Evolutionary conservation across 2,888 invertebrate genomes (phyloP).

Genomic region (Drosophila yooni): DNA sequence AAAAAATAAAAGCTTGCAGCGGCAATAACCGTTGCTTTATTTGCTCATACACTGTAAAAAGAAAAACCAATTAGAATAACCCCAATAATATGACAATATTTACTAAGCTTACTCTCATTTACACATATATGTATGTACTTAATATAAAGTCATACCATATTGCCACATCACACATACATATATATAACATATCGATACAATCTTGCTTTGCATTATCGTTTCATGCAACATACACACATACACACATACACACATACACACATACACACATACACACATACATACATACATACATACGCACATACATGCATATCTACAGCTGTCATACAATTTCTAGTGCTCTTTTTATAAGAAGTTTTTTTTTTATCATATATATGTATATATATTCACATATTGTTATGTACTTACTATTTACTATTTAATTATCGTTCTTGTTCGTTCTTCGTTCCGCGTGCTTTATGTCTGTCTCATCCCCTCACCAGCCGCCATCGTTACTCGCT

Average conservation of each 20-base stretch:
- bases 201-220: conserved; percentile 25
- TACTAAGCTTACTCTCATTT: conserved; percentile 18
- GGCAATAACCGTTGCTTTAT: conserved; percentile 43
- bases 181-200: conserved; percentile 17
- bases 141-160: conserved; percentile 12
- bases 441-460: conserved; percentile 38
- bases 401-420: conserved; percentile 21
- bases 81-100: conserved; percentile 11
- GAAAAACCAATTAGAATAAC: neutral
- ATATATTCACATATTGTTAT: conserved; percentile 25
- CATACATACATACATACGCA: neutral
- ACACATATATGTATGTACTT: conserved; percentile 7
- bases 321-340: conserved; percentile 2
- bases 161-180: conserved; percentile 12
- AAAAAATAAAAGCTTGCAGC: conserved; percentile 34
- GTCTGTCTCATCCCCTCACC: conserved; percentile 20
- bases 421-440: conserved; percentile 38
- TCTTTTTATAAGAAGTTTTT: conserved; percentile 9
- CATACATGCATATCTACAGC: conserved; percentile 11
- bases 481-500: conserved; percentile 32
- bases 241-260: neutral
- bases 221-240: conserved; percentile 1
- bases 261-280: too few relatives aligned
- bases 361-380: conserved; percentile 6
- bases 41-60: conserved; percentile 42